Base-by-base conservation (phyloP, 2,888 invertebrate genomes). In the Elmis aenea region DNA sequence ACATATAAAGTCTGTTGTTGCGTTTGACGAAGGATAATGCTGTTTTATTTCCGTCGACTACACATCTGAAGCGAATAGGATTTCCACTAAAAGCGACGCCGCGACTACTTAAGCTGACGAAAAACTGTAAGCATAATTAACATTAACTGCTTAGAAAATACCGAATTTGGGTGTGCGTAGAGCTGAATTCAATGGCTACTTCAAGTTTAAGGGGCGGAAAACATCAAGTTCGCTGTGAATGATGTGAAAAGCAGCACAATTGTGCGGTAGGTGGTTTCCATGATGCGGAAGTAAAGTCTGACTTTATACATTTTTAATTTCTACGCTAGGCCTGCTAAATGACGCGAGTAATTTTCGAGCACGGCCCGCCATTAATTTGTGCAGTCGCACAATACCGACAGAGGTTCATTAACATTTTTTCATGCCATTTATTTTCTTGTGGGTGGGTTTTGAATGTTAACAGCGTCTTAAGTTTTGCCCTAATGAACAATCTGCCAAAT, bases 321-420 rank as follows among this genome's bases (percentile, higher is more conserved):
- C 41, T 33, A 46, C 27, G 41, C 42, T 33, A 26, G 34, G 27
- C 18, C 38, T 33, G 45, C 32, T 48, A 51, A 51, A 51, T 51
- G 51, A 48, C 49, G 45, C 48, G 42, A 25, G 43, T 51, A 49
- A 51, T 51, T 49, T 48, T 46, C 38, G 30, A 43, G 42, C 33
- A 38, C 39, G 38, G n/a, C n/a, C 55, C 41, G 48, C 49, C 58
- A 51, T 61, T 58, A 57, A 58, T 59, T 58, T 52, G 50, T 46
- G 47, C 47, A 48, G 47, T 46, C 48, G 39, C 51, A 48, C 54
- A 55, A 53, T 52, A 45, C 51, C 44, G 48, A 45, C 48, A 31
- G 27, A 38, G 59, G 55, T 58, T 57, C 58, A 61, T 61, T 61
- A 61, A 58, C 58, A 61, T 61, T 59, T 61, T 60, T 61, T 61